Conservation (phyloP, 2,113 vertebrate species). For the Tetraodon nigroviridis region DNA sequence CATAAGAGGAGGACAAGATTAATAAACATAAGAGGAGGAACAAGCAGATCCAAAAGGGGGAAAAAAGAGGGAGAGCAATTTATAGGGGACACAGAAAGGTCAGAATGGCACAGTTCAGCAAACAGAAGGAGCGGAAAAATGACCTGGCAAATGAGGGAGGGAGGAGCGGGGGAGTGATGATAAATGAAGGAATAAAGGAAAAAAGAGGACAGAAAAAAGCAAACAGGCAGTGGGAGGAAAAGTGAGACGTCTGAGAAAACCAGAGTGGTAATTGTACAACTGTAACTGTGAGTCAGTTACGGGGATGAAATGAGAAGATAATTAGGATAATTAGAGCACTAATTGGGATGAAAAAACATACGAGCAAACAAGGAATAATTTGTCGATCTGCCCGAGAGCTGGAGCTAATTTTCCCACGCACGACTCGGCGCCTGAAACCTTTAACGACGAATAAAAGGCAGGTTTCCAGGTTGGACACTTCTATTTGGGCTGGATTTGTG, state of each 20-base stretch:
- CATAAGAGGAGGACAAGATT: too few relatives aligned
- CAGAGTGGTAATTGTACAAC: slow-evolving; percentile 9
- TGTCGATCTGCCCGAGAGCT: too few relatives aligned
- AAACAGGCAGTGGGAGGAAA: neutral
- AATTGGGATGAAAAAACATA: neutral
- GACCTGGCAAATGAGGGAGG: neutral
- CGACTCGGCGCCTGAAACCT: too few relatives aligned
- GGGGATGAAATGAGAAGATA: slow-evolving; percentile 21
- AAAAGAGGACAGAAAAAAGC: neutral
- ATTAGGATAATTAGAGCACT: slow-evolving; percentile 28
- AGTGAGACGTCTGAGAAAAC: neutral
- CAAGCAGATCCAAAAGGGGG: too few relatives aligned
- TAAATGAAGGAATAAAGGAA: neutral
- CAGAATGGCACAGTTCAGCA: neutral
- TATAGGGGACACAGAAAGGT: neutral
- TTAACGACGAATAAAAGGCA: too few relatives aligned
- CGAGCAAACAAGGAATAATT: too few relatives aligned
- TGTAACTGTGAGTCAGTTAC: neutral
- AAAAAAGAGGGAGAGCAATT: neutral
- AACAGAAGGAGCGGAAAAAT: neutral
- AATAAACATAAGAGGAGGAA: too few relatives aligned
- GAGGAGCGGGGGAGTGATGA: neutral
- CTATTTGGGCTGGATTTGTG: too few relatives aligned
- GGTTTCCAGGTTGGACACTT: too few relatives aligned
- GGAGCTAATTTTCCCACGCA: too few relatives aligned